These are phyloP conservation scores for Columbina picui DNA, from an alignment of 2,113 vertebrate species.

Conservation along the genomic window DNA sequence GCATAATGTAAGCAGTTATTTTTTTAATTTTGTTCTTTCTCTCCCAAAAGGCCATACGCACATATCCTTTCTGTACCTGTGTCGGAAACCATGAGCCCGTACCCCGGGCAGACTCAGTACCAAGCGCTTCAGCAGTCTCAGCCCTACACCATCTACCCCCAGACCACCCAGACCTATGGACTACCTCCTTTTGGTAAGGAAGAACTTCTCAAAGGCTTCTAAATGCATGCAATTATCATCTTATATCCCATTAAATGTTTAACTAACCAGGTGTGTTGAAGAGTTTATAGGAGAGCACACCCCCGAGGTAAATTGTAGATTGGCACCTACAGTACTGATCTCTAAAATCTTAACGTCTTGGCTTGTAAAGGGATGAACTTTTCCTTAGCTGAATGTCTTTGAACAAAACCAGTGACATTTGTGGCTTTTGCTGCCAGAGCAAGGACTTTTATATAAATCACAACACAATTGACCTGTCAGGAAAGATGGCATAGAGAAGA, in stretches of 20 bases:
- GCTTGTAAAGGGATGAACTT: neutral
- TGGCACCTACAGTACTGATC: neutral
- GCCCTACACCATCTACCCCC: slow-evolving; percentile 90
- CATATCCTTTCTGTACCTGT: slow-evolving; percentile 81
- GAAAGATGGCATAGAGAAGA: neutral
- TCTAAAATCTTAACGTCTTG: neutral
- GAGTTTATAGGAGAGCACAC: neutral
- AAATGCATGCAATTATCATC: neutral
- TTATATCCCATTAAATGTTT: neutral
- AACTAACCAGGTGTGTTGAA: neutral
- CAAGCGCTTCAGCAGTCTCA: slow-evolving; percentile 88
- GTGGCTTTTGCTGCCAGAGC: neutral
- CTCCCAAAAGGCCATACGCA: slow-evolving; percentile 79
- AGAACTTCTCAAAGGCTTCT: neutral
- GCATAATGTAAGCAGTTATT: neutral
- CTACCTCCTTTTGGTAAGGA: slow-evolving; percentile 96
- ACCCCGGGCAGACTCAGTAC: slow-evolving; percentile 86
- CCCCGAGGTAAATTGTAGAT: neutral
- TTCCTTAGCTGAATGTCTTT: neutral
- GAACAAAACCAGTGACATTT: neutral
- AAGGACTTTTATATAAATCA: neutral
- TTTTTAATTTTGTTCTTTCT: slow-evolving; percentile 32
- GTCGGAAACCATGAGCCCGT: slow-evolving; percentile 86
- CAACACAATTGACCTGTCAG: neutral
- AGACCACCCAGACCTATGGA: slow-evolving; percentile 92